phyloP scores from a whole-genome alignment of 2,113 vertebrate genomes.

The Malurus elegans region DNA sequence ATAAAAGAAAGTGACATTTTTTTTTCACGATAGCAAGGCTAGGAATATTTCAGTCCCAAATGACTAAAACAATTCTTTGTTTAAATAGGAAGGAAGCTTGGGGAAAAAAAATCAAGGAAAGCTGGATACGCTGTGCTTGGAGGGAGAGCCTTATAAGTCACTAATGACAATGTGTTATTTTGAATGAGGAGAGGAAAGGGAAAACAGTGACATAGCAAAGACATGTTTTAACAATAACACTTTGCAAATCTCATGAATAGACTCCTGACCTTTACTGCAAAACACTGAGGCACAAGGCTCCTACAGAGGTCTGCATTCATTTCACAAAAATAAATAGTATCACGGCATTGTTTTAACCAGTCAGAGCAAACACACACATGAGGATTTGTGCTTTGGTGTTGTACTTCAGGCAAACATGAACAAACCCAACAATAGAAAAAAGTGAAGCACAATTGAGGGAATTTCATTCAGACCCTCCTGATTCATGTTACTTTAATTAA shows the following conservation, averaged over 20 bases:
- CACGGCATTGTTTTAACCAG: constrained; percentile 24
- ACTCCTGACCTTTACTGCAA: constrained; percentile 53
- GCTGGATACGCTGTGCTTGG: not conserved
- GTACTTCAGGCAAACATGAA: not conserved
- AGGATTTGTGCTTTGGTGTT: not conserved
- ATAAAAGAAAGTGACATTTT: not conserved
- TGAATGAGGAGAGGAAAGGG: constrained; percentile 63
- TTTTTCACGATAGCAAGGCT: not conserved
- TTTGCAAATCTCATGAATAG: constrained; percentile 48
- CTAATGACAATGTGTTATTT: constrained; percentile 63
- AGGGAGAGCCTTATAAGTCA: not conserved
- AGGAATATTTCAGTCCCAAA: not conserved
- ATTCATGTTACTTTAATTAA: not conserved
- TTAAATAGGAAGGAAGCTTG: constrained; percentile 58
- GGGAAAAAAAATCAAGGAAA: constrained; percentile 13
- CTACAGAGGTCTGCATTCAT: not conserved
- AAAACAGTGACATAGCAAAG: constrained; percentile 68
- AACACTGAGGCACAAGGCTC: constrained; percentile 39
- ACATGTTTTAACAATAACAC: constrained; percentile 66
- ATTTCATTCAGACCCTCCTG: not conserved
- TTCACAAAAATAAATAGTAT: constrained; percentile 32
- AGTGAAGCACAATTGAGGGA: not conserved
- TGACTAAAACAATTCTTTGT: constrained; percentile 31
- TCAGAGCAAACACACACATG: not conserved
- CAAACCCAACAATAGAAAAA: not conserved